Base-by-base conservation (phyloP, 2,888 invertebrate genomes). In the Eupithecia subumbrata region DNA sequence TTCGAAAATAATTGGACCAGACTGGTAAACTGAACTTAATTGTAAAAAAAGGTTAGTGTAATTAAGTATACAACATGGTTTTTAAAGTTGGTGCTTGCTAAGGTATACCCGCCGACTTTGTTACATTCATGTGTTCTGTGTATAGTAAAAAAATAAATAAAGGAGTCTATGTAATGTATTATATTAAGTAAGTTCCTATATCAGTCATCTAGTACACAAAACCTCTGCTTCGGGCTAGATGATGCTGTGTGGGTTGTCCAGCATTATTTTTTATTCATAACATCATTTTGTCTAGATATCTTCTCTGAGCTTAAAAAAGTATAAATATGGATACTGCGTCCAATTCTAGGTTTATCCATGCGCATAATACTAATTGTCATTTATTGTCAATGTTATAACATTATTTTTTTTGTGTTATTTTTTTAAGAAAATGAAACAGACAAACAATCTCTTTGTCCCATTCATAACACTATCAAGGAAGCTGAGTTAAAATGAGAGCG, bases 401-500 rank as follows among this genome's bases (percentile, higher is more conserved):
- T 11, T n/a, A n/a, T n/a, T n/a, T n/a, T n/a, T n/a, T n/a, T n/a
- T 11, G 9, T 11, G 11, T 43, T 11, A 12, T 12, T 8, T 12
- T 43, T 11, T 43, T 11, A 12, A 1, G 30, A 30, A 30, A 30
- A 30, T 30, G 3, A 2, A 30, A 37, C 37, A 37, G 7, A 37
- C 37, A 52, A 52, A 52, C 0, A 52, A 18, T 1, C 60, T n/a
- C 25, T 25, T 12, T 60, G 5, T 25, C 25, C 60, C 22, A 25
- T 60, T 22, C 1, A 11, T 14, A 4, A 1, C 25, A 22, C 25
- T 22, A 60, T 60, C 25, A 60, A 60, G 5, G 18, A 22, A 60
- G 5, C 1, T 76, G 79, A 82, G 83, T 82, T 85, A 82, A 85
- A 87, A 89, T 83, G 84, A 84, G 88, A 86, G 88, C 91, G 91